Base-by-base conservation (phyloP, 2,888 invertebrate species). In the Neelides folsomi region DNA sequence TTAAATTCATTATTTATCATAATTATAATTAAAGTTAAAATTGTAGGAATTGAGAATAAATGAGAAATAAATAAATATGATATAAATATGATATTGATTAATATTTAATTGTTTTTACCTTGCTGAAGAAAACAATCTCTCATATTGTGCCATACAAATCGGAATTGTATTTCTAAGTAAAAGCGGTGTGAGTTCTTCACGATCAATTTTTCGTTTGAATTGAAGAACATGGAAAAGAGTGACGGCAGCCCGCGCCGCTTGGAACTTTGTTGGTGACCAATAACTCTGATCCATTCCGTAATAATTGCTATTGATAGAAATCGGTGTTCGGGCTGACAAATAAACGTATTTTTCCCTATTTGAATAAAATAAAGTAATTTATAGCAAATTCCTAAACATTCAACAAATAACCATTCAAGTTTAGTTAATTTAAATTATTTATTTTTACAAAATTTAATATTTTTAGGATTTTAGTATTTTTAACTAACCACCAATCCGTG, bases 331-430 rank as follows among this genome's bases (percentile, higher is more conserved):
- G 45, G 70, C 68, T 69, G 68, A 71, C 47, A 73, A 65, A 61
- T 74, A 74, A 13, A 73, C 71, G 66, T 74, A 74, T 58, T 73
- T 73, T 65, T 73, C 72, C 74, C 73, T 73, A 54, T n/a, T n/a
- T n/a, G n/a, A 50, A 41, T 8, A 12, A 34, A 45, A 8, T 45
- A 27, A 20, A 20, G 7, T 18, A 41, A 13, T 9, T 41, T 41
- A 8, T n/a, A 12, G 15, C 8, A 41, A 13, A 12, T 13, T 10
- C 13, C 7, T 5, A 9, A 46, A 36, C 7, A 46, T 6, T 34
- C 10, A 46, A 41, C 13, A 19, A 42, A 15, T 27, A 10, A 42
- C 35, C 19, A 27, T 34, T n/a, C n/a, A n/a, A n/a, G n/a, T n/a
- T 20, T 18, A 37, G 18, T 37, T 20, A 37, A 27, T 27, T 27